Percentiles rank a stretch among this genome's conserved stretches.
phyloP scores from a whole-genome alignment of 2,888 invertebrate species.

The Disparrhopalites patrizii region DNA sequence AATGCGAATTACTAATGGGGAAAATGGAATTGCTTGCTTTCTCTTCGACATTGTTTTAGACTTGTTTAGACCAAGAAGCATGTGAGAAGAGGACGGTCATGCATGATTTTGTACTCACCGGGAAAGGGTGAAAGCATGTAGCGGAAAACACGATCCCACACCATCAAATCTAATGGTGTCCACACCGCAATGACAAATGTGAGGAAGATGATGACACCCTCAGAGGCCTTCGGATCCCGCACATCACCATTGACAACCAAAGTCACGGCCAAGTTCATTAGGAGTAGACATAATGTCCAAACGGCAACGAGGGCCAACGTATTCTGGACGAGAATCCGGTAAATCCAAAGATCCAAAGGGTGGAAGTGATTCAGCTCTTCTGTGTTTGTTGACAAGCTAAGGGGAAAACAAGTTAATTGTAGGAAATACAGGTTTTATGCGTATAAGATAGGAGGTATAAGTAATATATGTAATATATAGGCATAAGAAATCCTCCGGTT shows the following conservation, averaged over 20 bases:
- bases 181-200: slow-evolving; percentile 25
- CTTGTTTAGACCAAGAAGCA: no score
- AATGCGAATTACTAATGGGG: no score
- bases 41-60: no score
- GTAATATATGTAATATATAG: no score
- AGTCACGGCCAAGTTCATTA: slow-evolving; percentile 21
- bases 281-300: slow-evolving; percentile 15
- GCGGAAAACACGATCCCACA: slow-evolving; percentile 20
- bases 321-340: slow-evolving; percentile 29
- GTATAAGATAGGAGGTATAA: no score
- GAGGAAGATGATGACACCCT: slow-evolving; percentile 10
- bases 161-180: slow-evolving; percentile 24
- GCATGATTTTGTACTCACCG: slow-evolving; percentile 17
- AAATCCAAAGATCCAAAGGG: slow-evolving; percentile 23
- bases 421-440: no score
- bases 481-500: not conserved
- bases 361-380: slow-evolving; percentile 19
- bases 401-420: no score
- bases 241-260: not conserved
- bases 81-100: no score
- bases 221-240: slow-evolving; percentile 17
- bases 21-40: no score
- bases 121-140: slow-evolving; percentile 20
- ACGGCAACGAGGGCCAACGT: slow-evolving; percentile 6
- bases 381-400: slow-evolving; percentile 21